Percentiles rank a stretch among this genome's conserved stretches.
Evolutionary conservation across 2,113 vertebrate genomes (phyloP).

Genomic region (Halcyon senegalensis): DNA sequence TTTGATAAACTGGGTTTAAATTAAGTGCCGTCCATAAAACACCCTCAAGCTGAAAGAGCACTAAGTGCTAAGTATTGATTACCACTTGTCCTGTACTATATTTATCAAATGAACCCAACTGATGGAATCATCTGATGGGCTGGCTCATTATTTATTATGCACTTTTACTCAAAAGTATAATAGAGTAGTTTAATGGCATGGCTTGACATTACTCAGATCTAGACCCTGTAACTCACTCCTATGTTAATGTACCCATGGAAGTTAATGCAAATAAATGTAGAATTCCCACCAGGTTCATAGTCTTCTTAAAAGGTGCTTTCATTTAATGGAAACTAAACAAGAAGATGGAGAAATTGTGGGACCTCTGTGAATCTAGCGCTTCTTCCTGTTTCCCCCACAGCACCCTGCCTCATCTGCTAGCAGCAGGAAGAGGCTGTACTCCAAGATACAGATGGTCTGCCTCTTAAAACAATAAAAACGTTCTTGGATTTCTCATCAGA

Average conservation of each 20-base stretch:
- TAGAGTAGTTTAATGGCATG: background rate
- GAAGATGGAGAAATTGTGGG: background rate
- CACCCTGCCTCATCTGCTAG: background rate
- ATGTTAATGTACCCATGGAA: background rate
- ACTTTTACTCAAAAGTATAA: conserved; percentile 19
- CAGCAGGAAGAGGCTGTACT: background rate
- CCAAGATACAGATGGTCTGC: background rate
- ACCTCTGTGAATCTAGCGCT: background rate
- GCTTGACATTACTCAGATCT: background rate
- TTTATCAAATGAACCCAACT: conserved; percentile 15
- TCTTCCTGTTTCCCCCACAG: background rate
- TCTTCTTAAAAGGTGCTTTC: background rate
- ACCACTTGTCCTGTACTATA: background rate
- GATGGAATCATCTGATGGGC: background rate
- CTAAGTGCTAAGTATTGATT: conserved; percentile 58
- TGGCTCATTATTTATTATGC: conserved; percentile 24
- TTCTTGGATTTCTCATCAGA: background rate
- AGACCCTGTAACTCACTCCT: background rate
- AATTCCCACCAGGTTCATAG: background rate
- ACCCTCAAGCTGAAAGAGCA: background rate
- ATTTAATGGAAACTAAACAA: background rate
- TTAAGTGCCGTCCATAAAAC: background rate
- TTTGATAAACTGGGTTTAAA: conserved; percentile 5
- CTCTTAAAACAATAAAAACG: background rate
- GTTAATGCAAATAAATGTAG: conserved; percentile 4